Evolutionary conservation across 2,888 invertebrate species (phyloP).

Genomic region (Ormyrus thymus): DNA sequence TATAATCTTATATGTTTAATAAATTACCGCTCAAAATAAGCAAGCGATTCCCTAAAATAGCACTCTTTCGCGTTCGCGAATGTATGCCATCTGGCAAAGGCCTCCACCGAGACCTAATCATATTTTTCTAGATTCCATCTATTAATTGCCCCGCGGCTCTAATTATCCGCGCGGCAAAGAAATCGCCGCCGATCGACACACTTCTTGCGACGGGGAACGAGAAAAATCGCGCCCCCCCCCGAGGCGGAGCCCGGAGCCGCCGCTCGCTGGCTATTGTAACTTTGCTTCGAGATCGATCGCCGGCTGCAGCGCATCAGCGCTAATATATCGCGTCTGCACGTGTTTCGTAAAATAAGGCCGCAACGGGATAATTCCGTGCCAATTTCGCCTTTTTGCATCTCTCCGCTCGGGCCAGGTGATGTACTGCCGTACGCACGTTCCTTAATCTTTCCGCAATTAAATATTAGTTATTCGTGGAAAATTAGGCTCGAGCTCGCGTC

Average conservation of each 20-base stretch:
- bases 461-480: slow-evolving; percentile 56
- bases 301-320: slow-evolving; percentile 31
- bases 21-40: slow-evolving; percentile 63
- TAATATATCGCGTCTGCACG: slow-evolving; percentile 58
- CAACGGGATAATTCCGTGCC: slow-evolving; percentile 42
- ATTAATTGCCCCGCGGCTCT: slow-evolving; percentile 29
- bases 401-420: slow-evolving; percentile 26
- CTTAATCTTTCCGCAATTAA: slow-evolving; percentile 53
- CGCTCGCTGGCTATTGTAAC: neutral
- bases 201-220: neutral
- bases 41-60: slow-evolving; percentile 61
- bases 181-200: neutral
- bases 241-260: neutral
- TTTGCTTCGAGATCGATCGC: slow-evolving; percentile 36
- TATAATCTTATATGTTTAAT: slow-evolving; percentile 60
- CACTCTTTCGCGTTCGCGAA: slow-evolving; percentile 54
- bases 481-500: slow-evolving; percentile 29
- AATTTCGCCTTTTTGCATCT: slow-evolving; percentile 45
- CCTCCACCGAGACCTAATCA: slow-evolving; percentile 30
- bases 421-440: slow-evolving; percentile 39
- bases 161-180: neutral
- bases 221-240: neutral
- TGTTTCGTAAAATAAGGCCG: slow-evolving; percentile 55
- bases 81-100: slow-evolving; percentile 62
- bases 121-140: slow-evolving; percentile 37